These are phyloP conservation scores for Catharus ustulatus DNA, from an alignment of 2,797 vertebrate species.

Conservation along the genomic window DNA sequence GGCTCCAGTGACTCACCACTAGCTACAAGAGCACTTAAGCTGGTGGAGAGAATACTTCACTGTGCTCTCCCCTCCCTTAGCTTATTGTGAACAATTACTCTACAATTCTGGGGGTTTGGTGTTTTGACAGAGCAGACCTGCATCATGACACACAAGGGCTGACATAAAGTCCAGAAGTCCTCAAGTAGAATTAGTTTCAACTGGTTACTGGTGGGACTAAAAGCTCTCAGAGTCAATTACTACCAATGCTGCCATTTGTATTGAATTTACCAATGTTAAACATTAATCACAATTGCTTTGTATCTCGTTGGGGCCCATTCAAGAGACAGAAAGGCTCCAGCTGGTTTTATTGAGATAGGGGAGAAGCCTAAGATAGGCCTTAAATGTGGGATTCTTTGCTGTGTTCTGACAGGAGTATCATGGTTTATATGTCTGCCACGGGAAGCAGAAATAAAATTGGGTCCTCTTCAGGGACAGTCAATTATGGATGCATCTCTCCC, in stretches of 20 bases:
- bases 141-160: accelerated
- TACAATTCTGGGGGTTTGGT: neutral
- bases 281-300: neutral
- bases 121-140: neutral
- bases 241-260: neutral
- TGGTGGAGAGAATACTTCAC: neutral
- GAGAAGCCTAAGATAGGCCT: neutral
- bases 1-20: neutral
- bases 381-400: neutral
- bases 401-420: neutral
- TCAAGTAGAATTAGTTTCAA: neutral
- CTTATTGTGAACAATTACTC: neutral
- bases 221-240: neutral
- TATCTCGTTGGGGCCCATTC: neutral
- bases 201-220: neutral
- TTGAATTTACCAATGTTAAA: neutral
- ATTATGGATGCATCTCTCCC: neutral
- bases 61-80: neutral
- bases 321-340: neutral
- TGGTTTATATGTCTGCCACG: neutral
- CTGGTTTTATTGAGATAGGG: neutral
- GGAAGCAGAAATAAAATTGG: neutral
- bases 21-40: neutral
- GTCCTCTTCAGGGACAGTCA: neutral
- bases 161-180: neutral